These are phyloP conservation scores for Phalloptychus januarius DNA, from an alignment of 2,797 vertebrate genomes.

Conservation along the genomic window DNA sequence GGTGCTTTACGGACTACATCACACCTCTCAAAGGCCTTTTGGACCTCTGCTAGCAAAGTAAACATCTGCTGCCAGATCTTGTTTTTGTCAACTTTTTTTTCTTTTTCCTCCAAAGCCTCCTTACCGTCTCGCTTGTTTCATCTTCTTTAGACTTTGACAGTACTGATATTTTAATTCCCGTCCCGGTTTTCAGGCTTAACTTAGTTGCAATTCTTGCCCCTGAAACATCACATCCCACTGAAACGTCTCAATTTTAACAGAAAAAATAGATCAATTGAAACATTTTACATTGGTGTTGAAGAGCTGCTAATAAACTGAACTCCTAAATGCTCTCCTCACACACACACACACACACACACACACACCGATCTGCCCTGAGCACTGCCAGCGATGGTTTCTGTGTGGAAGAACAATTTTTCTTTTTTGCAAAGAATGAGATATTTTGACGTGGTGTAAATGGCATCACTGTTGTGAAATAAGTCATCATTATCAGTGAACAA, in stretches of 20 bases:
- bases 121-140: slow-evolving; percentile 16
- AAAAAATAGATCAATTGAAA: slow-evolving; percentile 13
- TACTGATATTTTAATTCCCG: slow-evolving; percentile 26
- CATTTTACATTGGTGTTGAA: slow-evolving; percentile 21
- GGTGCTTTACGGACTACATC: slow-evolving; percentile 41
- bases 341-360: slow-evolving; percentile 5
- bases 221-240: slow-evolving; percentile 12
- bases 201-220: slow-evolving; percentile 18
- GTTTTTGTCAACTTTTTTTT: slow-evolving; percentile 5
- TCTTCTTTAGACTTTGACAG: slow-evolving; percentile 41
- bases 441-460: slow-evolving; percentile 10
- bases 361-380: slow-evolving; percentile 49
- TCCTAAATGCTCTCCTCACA: slow-evolving; percentile 43
- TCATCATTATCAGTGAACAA: background rate
- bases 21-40: slow-evolving; percentile 34
- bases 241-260: slow-evolving; percentile 31
- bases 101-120: slow-evolving; percentile 42
- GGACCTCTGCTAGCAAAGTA: slow-evolving; percentile 14
- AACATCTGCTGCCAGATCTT: slow-evolving; percentile 17
- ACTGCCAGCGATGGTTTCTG: slow-evolving; percentile 27
- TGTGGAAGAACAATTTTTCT: slow-evolving; percentile 1
- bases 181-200: slow-evolving; percentile 25
- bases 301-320: slow-evolving; percentile 45
- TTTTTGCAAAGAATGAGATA: slow-evolving; percentile 37
- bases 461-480: background rate